Base-by-base conservation (phyloP, 2,797 vertebrate species). In the Enteromius treurensis region DNA sequence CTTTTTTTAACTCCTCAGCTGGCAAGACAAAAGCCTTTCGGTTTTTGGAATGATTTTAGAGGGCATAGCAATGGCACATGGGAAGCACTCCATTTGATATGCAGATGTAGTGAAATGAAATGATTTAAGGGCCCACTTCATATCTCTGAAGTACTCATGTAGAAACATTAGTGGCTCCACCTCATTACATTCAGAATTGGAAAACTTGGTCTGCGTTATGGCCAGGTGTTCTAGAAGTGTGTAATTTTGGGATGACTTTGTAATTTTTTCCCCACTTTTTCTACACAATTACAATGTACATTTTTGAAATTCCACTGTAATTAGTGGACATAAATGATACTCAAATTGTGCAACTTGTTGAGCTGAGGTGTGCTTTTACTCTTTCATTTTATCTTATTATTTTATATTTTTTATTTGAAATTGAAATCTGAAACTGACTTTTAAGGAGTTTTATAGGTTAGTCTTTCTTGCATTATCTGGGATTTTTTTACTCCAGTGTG, bases 211-310 rank as follows among this genome's bases (percentile, higher is more conserved):
- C 42, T 73, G n/a, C 34, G 68, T 80, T 85, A 81, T 64, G 80
- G 69, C 86, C 86, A 81, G 81, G 85, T 79, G n/a, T 34, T 69
- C 49, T 80, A 51, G 76, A 79, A 86, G 17, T 42, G 34, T 84
- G 69, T 85, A 79, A 90, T 89, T 90, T 89, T 79, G 81, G 78
- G 83, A 79, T 78, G 77, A 79, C 82, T 15, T 85, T 74, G 71
- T 86, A 51, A 84, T 81, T 62, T 29, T 53, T 7, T 2, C 2
- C 2, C n/a, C 5, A n/a, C 19, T 69, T 40, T 10, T n/a, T 42
- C 19, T 42, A 37, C 34, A 5, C 0, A 69, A 21, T 42, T 42
- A 67, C 1, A 32, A 51, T 51, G 23, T 34, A 32, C 21, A 10
- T 37, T 67, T 19, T 67, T 67, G 17, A 7, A 37, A 21, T 65